Evolutionary conservation across 2,113 vertebrate genomes (phyloP).

Genomic region (Conger conger): DNA sequence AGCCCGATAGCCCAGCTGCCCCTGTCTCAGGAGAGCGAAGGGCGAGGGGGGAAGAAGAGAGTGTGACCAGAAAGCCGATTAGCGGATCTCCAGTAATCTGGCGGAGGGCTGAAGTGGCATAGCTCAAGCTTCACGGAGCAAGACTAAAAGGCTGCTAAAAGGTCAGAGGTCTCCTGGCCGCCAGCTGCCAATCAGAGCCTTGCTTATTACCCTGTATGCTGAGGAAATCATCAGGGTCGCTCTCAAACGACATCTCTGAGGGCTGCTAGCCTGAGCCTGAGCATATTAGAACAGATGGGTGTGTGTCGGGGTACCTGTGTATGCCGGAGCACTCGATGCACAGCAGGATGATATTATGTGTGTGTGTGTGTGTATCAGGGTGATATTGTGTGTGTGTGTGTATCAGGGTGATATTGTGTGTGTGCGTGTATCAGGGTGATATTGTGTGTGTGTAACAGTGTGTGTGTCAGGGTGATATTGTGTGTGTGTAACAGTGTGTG

Average conservation of each 20-base stretch:
- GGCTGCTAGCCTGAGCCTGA: background rate
- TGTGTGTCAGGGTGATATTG: constrained; percentile 79
- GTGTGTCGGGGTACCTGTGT: constrained; percentile 64
- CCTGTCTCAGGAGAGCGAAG: no score
- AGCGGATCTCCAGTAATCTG: background rate
- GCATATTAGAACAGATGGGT: background rate
- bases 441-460: constrained; percentile 68
- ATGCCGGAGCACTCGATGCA: constrained; percentile 84
- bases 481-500: constrained; percentile 66
- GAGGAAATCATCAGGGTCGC: background rate
- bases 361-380: constrained; percentile 72
- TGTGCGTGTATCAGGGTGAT: constrained; percentile 76
- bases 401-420: constrained; percentile 75
- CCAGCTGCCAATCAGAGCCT: background rate
- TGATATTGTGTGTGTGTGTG: constrained; percentile 70
- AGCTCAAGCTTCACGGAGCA: background rate
- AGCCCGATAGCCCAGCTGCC: no score
- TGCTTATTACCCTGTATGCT: background rate
- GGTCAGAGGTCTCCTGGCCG: background rate
- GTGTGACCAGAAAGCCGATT: background rate
- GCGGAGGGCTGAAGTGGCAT: background rate
- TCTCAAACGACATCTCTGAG: background rate
- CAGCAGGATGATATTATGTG: constrained; percentile 75
- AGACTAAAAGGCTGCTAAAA: background rate
- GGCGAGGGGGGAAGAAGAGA: background rate